Evolutionary conservation across 2,113 vertebrate species (phyloP).

Genomic region (Calidris pygmaea): DNA sequence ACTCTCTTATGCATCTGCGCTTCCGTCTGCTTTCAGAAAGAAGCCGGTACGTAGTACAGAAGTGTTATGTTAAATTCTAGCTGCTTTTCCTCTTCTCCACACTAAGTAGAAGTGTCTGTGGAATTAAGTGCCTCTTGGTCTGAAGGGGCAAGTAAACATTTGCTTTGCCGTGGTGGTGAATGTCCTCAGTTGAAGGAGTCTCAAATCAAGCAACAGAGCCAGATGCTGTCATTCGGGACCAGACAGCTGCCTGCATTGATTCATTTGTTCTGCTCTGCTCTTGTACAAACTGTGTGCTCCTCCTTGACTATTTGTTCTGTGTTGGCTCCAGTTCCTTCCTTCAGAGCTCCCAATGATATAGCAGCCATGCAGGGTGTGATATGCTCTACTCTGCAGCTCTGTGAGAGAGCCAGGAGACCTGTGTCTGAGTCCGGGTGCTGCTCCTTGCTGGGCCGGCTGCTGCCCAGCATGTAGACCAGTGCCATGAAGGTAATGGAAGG

Average conservation of each 20-base stretch:
- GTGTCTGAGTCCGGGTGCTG: neutral
- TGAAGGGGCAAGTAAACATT: neutral
- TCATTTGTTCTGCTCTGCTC: neutral
- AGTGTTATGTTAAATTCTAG: neutral
- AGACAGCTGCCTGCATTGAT: neutral
- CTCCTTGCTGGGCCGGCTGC: neutral
- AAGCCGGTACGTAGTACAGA: neutral
- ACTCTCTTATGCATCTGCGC: neutral
- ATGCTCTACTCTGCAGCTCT: neutral
- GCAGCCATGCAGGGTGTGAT: neutral
- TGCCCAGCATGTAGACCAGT: neutral
- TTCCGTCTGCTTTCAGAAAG: neutral
- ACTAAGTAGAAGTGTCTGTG: neutral
- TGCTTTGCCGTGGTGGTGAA: neutral
- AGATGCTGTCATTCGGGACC: neutral
- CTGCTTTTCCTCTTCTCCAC: neutral
- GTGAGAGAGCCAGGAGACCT: neutral
- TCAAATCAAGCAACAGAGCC: neutral
- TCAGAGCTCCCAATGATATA: neutral
- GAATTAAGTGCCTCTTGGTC: neutral
- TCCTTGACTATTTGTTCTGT: neutral
- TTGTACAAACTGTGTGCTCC: neutral
- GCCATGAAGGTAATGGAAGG: neutral
- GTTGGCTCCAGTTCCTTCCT: neutral
- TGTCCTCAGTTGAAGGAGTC: neutral